A percentile compares a stretch with the other conserved stretches of the same genome.
Conservation (phyloP, 2,797 vertebrate species). For the Ambastaia sidthimunki region DNA sequence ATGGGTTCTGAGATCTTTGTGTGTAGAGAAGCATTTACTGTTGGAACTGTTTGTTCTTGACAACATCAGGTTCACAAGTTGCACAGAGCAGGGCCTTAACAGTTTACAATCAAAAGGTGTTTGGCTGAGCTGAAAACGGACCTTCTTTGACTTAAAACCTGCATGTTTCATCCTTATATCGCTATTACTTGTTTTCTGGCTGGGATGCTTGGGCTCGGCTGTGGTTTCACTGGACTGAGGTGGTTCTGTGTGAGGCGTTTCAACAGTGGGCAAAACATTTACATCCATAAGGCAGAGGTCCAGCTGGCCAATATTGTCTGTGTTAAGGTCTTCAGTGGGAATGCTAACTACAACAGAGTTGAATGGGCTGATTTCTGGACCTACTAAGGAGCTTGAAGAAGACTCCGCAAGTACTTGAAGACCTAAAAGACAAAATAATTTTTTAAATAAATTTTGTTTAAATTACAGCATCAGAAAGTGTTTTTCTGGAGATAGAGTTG, state of each 20-base stretch:
- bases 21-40: constrained; percentile 42
- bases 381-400: constrained; percentile 1
- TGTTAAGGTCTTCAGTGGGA: constrained; percentile 21
- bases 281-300: constrained; percentile 9
- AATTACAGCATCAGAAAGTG: not conserved
- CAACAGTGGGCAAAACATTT: not conserved
- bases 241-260: constrained; percentile 58
- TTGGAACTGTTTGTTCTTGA: not conserved
- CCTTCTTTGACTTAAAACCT: not conserved
- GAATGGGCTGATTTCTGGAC: constrained; percentile 2
- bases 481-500: not conserved
- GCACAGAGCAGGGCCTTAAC: constrained; percentile 68
- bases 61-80: constrained; percentile 68
- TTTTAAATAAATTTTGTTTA: too few relatives aligned
- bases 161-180: constrained; percentile 38
- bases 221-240: constrained; percentile 64
- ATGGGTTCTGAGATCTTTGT: constrained; percentile 71
- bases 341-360: constrained; percentile 11
- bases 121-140: constrained; percentile 62
- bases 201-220: constrained; percentile 61
- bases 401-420: constrained; percentile 17
- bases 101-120: constrained; percentile 66
- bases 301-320: not conserved
- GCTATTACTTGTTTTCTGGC: constrained; percentile 59
- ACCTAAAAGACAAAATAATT: constrained; percentile 1